phyloP scores from a whole-genome alignment of 2,797 vertebrate species.

The Falco peregrinus region DNA sequence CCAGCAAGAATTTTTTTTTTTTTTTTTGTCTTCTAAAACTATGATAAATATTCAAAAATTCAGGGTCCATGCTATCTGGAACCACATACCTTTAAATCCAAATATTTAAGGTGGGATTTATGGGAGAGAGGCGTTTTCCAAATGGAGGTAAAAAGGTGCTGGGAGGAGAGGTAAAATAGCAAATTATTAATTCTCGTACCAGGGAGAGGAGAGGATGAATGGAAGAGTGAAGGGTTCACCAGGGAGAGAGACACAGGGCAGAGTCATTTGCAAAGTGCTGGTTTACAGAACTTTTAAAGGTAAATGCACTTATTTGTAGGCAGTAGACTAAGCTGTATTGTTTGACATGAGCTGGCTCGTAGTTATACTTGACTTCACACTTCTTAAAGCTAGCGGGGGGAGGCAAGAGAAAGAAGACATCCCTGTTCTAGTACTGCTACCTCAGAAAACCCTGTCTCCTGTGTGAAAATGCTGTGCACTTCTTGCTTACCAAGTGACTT shows the following conservation, averaged over 20 bases:
- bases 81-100: not conserved
- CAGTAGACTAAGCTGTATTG: not conserved
- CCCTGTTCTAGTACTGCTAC: not conserved
- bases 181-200: not conserved
- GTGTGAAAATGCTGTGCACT: not conserved
- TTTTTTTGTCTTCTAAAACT: constrained; percentile 36
- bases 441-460: not conserved
- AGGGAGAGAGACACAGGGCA: not conserved
- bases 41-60: constrained; percentile 22
- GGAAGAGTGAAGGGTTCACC: not conserved
- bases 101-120: constrained; percentile 19
- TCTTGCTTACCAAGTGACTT: constrained; percentile 30
- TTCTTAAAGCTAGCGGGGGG: not conserved
- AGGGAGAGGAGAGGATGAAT: not conserved
- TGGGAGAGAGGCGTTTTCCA: not conserved
- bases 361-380: not conserved
- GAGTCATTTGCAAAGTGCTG: not conserved
- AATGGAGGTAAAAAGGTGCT: not conserved
- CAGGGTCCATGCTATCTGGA: not conserved
- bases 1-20: constrained; percentile 22
- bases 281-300: constrained; percentile 5
- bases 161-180: not conserved
- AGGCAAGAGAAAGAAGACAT: not conserved
- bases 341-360: not conserved
- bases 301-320: not conserved